Base-by-base conservation (phyloP, 2,888 invertebrate species). In the Diachrysia chrysitis region DNA sequence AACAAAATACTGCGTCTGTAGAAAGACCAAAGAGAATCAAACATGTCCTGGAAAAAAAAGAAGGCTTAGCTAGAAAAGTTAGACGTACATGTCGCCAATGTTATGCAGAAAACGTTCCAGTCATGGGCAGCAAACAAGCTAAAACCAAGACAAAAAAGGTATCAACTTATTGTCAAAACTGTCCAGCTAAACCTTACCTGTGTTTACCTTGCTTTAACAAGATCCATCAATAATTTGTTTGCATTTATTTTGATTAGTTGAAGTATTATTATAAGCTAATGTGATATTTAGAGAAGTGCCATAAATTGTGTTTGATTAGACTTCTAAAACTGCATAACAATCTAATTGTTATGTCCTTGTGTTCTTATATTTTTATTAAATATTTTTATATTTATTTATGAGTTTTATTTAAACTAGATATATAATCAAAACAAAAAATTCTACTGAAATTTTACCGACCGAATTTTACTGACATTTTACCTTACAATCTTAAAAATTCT, bases 131-230 rank as follows among this genome's bases (percentile, higher is more conserved):
- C 63, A 55, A 59, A 58, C 42, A 48, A 35, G 61, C 61, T 25
- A 57, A 66, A 59, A 66, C 54, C 21, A 66, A 66, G 25, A 48
- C 48, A 37, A 60, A 51, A 55, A 66, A 60, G 46, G 60, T 55
- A 55, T 46, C 55, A 19, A 55, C 29, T 16, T 32, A 51, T 51
- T 59, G 59, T 51, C 25, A 25, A 48, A 25, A 17, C 48, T 59
- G 59, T 19, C 59, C 59, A 23, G 51, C 19, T 16, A 59, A 59
- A 12, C 51, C 59, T 6, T 48, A 32, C 48, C n/a, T 59, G n/a
- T 59, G 59, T 32, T 16, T 25, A 59, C 17, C 19, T 16, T 59
- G 59, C 32, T 59, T 59, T 59, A 46, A 65, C 46, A 65, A 59
- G 55, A 60, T 51, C 7, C 46, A 46, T n/a, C 16, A 46, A 46